Evolutionary conservation across 2,797 vertebrate genomes (phyloP).

Genomic region (Tamandua tetradactyla): DNA sequence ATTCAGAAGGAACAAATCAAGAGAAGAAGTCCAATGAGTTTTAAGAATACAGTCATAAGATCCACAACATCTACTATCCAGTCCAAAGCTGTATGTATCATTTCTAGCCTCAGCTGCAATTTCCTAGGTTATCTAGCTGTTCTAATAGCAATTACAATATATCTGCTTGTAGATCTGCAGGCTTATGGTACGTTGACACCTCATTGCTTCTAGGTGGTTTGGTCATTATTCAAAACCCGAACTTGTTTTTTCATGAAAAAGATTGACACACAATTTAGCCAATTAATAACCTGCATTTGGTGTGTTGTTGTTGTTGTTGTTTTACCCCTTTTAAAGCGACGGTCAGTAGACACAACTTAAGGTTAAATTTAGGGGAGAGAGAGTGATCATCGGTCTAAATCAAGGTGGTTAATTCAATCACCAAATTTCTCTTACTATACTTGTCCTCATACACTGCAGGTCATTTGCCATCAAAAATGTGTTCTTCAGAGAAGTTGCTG

Average conservation of each 20-base stretch:
- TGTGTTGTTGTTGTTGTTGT: no score
- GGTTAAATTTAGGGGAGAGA: background rate
- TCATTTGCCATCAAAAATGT: background rate
- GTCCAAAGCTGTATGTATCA: background rate
- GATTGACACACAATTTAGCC: conserved; percentile 22
- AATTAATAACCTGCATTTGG: background rate
- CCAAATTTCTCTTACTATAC: conserved; percentile 33
- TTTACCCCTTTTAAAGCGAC: background rate
- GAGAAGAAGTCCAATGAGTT: background rate
- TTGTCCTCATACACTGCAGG: background rate
- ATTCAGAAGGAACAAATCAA: conserved; percentile 46
- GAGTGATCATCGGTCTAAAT: conserved; percentile 33
- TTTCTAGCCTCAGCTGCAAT: background rate
- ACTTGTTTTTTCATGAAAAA: background rate
- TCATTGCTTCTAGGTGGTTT: background rate
- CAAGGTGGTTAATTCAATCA: conserved; percentile 49
- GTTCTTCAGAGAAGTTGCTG: background rate
- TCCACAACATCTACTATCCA: background rate
- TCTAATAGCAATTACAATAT: background rate
- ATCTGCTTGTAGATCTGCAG: background rate
- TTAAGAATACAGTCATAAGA: conserved; percentile 43
- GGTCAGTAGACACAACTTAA: conserved; percentile 3
- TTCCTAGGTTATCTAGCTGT: background rate
- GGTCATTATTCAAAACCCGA: background rate
- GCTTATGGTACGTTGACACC: background rate